Percentiles rank a stretch among this genome's conserved stretches.
phyloP scores from a whole-genome alignment of 2,888 invertebrate species.

The Dromius quadrimaculatus region DNA sequence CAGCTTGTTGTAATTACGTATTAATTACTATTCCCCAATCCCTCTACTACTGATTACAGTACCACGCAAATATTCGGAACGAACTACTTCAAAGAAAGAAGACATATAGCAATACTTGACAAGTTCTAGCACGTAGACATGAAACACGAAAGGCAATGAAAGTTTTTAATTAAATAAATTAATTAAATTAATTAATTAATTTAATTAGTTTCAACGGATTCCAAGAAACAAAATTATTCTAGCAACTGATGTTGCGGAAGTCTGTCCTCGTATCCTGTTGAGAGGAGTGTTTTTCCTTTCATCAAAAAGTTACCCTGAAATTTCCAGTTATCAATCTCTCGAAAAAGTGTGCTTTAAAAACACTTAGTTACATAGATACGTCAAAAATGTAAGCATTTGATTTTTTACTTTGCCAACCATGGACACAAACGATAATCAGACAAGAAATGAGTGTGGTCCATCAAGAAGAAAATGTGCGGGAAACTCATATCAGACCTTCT shows the following conservation, averaged over 20 bases:
- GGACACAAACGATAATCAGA: no score
- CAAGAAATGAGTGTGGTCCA: no score
- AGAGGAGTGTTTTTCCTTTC: conserved; percentile 47
- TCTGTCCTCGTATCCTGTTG: conserved; percentile 46
- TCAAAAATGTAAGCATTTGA: no score
- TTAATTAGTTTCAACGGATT: conserved; percentile 53
- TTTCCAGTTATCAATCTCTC: conserved; percentile 50
- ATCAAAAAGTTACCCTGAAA: conserved; percentile 35
- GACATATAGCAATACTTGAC: conserved; percentile 49
- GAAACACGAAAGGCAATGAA: conserved; percentile 50
- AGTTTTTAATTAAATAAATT: conserved; percentile 52
- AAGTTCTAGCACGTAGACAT: conserved; percentile 50
- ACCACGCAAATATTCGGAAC: conserved; percentile 14
- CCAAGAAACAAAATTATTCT: conserved; percentile 52
- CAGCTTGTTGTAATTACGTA: conserved; percentile 22
- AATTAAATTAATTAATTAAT: conserved; percentile 55
- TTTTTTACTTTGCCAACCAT: no score
- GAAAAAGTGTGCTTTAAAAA: no score
- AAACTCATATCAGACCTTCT: no score
- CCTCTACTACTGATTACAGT: conserved; percentile 8
- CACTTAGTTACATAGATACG: no score
- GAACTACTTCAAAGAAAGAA: conserved; percentile 39
- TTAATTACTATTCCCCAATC: conserved; percentile 30
- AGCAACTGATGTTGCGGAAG: conserved; percentile 46
- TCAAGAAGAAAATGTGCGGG: no score